Conservation (phyloP, 2,797 vertebrate species). For the Muraenolepis orangiensis region DNA sequence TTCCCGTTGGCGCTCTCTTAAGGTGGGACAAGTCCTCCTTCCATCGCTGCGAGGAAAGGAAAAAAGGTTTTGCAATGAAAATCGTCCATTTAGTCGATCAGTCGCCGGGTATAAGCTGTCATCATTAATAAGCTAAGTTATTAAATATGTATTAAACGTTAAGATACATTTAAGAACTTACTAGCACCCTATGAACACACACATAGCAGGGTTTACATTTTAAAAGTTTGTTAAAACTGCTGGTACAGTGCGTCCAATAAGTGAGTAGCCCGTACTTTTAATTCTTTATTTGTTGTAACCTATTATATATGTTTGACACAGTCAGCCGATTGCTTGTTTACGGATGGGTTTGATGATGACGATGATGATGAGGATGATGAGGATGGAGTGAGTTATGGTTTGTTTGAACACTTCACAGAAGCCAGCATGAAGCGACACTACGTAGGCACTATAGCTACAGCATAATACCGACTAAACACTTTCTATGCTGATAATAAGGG, state of each 20-base stretch:
- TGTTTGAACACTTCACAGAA: background rate
- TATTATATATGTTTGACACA: background rate
- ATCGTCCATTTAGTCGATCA: background rate
- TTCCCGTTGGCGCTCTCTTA: conserved; percentile 79
- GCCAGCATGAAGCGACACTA: too few relatives aligned
- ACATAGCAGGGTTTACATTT: background rate
- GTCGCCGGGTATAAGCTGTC: background rate
- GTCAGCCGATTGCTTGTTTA: background rate
- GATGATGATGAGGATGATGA: background rate
- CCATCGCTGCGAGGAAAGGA: conserved; percentile 81
- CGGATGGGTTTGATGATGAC: background rate
- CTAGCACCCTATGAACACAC: background rate
- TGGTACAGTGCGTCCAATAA: background rate
- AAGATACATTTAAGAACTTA: background rate
- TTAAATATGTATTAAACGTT: background rate
- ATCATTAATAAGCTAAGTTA: too few relatives aligned
- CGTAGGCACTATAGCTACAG: background rate
- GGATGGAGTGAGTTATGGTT: background rate
- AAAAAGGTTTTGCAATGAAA: background rate
- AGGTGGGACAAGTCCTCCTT: conserved; percentile 88
- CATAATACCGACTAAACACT: background rate
- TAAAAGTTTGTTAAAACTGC: background rate
- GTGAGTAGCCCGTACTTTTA: background rate
- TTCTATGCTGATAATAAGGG: too few relatives aligned
- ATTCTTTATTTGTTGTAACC: background rate